phyloP scores from a whole-genome alignment of 1,140 invertebrate species.

The Drosophila melanica region DNA sequence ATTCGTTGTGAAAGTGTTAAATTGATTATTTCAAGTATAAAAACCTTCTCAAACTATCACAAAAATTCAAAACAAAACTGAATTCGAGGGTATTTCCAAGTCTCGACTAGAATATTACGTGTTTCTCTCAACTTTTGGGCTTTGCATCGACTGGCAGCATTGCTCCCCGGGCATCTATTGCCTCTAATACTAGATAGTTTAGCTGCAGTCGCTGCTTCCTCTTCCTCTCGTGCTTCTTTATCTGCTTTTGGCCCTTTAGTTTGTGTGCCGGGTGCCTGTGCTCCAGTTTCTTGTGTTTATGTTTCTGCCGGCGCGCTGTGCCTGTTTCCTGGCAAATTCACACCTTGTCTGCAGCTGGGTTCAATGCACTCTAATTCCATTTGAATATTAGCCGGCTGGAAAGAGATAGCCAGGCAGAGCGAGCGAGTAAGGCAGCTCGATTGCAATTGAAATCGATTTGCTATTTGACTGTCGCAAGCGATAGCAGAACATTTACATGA shows the following conservation, averaged over 20 bases:
- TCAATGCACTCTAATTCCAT: slow-evolving; percentile 68
- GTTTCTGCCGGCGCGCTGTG: slow-evolving; percentile 19
- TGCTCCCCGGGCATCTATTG: slow-evolving; percentile 61
- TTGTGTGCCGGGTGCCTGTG: slow-evolving; percentile 5
- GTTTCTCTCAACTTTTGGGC: slow-evolving; percentile 5
- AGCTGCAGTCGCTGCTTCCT: neutral
- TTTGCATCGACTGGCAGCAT: slow-evolving; percentile 23
- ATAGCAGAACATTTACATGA: slow-evolving; percentile 1
- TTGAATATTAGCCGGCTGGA: slow-evolving; percentile 58
- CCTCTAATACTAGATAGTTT: slow-evolving; percentile 14
- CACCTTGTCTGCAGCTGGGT: slow-evolving; percentile 58
- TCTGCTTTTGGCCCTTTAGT: slow-evolving; percentile 6
- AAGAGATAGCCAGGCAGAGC: neutral
- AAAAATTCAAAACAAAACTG: too few relatives aligned
- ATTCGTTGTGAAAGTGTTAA: too few relatives aligned
- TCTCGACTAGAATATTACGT: too few relatives aligned
- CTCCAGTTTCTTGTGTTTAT: slow-evolving; percentile 37
- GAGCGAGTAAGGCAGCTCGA: slow-evolving; percentile 17
- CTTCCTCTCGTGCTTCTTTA: neutral
- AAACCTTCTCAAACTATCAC: too few relatives aligned
- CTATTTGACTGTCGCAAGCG: slow-evolving; percentile 54
- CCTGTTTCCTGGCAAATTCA: slow-evolving; percentile 56
- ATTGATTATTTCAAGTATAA: too few relatives aligned
- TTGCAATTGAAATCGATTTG: slow-evolving; percentile 70
- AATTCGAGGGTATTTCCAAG: too few relatives aligned